Percentiles rank a stretch among this genome's conserved stretches.
phyloP scores from a whole-genome alignment of 2,113 vertebrate genomes.

The Chunga burmeisteri region DNA sequence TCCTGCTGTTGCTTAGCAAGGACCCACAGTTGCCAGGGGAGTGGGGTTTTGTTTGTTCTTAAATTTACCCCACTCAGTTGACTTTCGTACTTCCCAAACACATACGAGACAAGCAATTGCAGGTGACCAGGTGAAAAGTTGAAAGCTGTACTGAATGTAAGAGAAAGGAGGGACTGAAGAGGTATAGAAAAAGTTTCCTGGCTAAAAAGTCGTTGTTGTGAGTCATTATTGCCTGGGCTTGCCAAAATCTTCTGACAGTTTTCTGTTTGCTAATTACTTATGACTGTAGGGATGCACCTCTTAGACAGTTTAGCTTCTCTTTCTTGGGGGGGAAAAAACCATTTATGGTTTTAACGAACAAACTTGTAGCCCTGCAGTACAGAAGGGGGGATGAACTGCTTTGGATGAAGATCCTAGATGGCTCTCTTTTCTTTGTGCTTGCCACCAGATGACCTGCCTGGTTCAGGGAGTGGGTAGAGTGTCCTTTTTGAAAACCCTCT shows the following conservation, averaged over 20 bases:
- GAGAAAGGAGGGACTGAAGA: neutral
- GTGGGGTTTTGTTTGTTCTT: neutral
- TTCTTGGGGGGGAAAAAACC: neutral
- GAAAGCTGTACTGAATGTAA: neutral
- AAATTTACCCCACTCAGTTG: neutral
- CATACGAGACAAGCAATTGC: neutral
- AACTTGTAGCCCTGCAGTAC: neutral
- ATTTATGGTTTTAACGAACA: neutral
- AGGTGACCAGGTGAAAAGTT: neutral
- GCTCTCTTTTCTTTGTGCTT: neutral
- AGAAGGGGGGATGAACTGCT: neutral
- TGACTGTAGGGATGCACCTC: slow-evolving; percentile 11
- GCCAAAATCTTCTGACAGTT: neutral
- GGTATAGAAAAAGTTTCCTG: neutral
- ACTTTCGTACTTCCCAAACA: neutral
- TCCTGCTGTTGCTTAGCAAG: neutral
- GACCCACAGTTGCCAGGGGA: neutral
- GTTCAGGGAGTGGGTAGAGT: neutral
- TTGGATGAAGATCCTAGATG: neutral
- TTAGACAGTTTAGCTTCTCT: neutral
- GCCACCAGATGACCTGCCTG: neutral
- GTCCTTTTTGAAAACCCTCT: neutral
- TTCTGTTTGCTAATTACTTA: slow-evolving; percentile 39
- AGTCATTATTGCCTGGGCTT: slow-evolving; percentile 12
- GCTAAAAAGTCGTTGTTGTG: neutral